Base-by-base conservation (phyloP, 2,888 invertebrate genomes). In the Xestoiulus laeticollis region DNA sequence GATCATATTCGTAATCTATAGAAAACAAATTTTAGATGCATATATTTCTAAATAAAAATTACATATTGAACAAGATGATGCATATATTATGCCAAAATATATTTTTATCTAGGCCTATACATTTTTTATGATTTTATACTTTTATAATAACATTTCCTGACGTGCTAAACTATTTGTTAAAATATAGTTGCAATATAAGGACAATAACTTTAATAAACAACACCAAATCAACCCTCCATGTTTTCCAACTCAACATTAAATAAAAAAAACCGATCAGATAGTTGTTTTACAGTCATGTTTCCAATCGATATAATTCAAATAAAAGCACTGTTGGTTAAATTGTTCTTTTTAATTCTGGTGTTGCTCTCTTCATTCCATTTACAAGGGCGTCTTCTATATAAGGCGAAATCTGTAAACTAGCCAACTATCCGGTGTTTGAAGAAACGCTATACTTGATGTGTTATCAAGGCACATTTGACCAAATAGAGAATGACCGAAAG, bases 401-500 rank as follows among this genome's bases (percentile, higher is more conserved):
- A 59, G 5, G 3, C 59, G 59, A 59, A 59, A 59, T 59, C 59
- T 59, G 59, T 59, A 59, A 59, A 59, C n/a, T 59, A 59, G 59
- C 59, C 59, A 6, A n/a, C 59, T 59, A n/a, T n/a, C n/a, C 59
- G 59, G n/a, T 59, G 59, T 59, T 59, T 59, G 59, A 3, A 59
- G 19, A 59, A 59, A 59, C 19, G 12, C 1, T 8, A 3, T 38
- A 3, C 6, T 1, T 48, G 4, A 48, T 48, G 48, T 48, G 59
- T 59, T 59, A 59, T 59, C 59, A 59, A n/a, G 1, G 59, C 59
- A n/a, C n/a, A n/a, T 59, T 59, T 59, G 59, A 59, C n/a, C 59
- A 59, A 59, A 59, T 59, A n/a, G 59, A 59, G 59, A 59, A 59
- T 59, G 59, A 59, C 59, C 59, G n/a, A 59, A 59, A 59, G 59